Evolutionary conservation across 2,888 invertebrate genomes (phyloP).

Genomic region (Pristionchus mayeri): DNA sequence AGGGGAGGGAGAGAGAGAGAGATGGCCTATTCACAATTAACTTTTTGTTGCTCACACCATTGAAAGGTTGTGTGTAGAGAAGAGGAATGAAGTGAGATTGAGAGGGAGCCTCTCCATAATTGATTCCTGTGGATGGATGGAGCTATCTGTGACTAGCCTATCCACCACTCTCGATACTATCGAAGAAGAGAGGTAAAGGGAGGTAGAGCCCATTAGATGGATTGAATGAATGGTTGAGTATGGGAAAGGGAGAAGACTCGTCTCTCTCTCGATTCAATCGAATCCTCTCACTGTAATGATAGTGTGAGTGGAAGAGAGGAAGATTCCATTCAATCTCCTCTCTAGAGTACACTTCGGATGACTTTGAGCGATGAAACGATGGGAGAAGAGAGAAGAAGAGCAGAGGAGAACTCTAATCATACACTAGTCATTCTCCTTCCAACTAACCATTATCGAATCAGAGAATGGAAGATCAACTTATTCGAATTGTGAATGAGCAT

Average conservation of each 20-base stretch:
- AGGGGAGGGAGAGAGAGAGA: background rate
- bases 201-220: conserved; percentile 38
- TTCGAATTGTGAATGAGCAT: background rate
- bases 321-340: conserved; percentile 8
- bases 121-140: background rate
- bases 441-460: conserved; percentile 28
- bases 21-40: conserved; percentile 46
- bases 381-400: conserved; percentile 16
- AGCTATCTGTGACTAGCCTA: background rate
- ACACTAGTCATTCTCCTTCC: conserved; percentile 25
- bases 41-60: conserved; percentile 47
- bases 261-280: conserved; percentile 29
- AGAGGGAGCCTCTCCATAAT: background rate
- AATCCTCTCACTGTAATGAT: conserved; percentile 42
- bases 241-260: conserved; percentile 36
- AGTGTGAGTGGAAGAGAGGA: conserved; percentile 23
- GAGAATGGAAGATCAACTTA: background rate
- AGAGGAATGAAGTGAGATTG: conserved; percentile 28
- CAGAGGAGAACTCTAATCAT: conserved; percentile 25
- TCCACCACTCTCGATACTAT: background rate
- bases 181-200: background rate
- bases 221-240: conserved; percentile 22
- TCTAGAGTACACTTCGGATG: conserved; percentile 41
- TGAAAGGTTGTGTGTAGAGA: conserved; percentile 35
- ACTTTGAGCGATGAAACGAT: background rate